Base-by-base conservation (phyloP, 2,888 invertebrate genomes). In the Lasiommata megera region DNA sequence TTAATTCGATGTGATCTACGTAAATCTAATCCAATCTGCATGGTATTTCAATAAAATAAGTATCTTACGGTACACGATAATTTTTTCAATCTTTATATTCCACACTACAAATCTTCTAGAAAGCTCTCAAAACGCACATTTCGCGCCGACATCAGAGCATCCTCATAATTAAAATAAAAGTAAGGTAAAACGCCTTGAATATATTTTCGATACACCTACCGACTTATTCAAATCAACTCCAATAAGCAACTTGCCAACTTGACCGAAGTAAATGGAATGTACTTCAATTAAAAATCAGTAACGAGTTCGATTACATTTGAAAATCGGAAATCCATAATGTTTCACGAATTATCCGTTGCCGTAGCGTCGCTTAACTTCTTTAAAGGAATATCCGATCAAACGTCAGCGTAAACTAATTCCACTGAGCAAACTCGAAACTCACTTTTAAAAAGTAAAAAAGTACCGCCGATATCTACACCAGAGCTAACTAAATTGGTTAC, bases 361-460 rank as follows among this genome's bases (percentile, higher is more conserved):
- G 71, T 67, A 73, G 74, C 74, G 69, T 68, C 74, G 74, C 72
- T 82, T 80, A 81, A 85, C 82, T 79, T 82, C 81, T 82, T 88
- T 82, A 87, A 82, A 82, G 83, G 85, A 85, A 86, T 89, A 86
- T 82, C 83, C 81, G 83, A 89, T 89, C 84, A 88, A 89, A 88
- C 84, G 83, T 77, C 71, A 78, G 73, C 75, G 87, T 82, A 88
- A 88, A 90, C 90, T 87, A 88, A 90, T 89, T 88, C 77, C 84
- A 73, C 63, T 69, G 80, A 82, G 87, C 81, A 85, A 89, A 89
- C 87, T 87, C 76, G 72, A 76, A 83, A 80, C 81, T 81, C 78
- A 69, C 67, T 79, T 43, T 31, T 77, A 76, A 85, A 83, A 79
- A 74, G 72, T 81, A 82, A 84, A 77, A 62, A 59, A 43, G 34